These are phyloP conservation scores for Xiphias gladius DNA, from an alignment of 2,113 vertebrate genomes.

Conservation along the genomic window DNA sequence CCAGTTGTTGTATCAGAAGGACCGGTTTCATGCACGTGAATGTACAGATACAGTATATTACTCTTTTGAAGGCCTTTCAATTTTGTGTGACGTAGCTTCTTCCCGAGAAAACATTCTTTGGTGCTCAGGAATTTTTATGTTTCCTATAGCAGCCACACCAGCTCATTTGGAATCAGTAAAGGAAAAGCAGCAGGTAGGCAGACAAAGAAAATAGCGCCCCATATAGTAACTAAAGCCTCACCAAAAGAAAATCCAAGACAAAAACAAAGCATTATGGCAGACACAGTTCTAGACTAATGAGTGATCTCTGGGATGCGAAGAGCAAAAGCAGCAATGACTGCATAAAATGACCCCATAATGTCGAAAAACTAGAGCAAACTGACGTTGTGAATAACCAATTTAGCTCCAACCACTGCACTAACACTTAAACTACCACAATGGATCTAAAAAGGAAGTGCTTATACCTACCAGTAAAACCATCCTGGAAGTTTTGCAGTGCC, in stretches of 20 bases:
- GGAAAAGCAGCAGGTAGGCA: background rate
- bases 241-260: background rate
- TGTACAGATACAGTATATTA: background rate
- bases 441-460: background rate
- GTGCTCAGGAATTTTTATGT: constrained; percentile 22
- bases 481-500: background rate
- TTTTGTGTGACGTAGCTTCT: constrained; percentile 32
- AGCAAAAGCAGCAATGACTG: background rate
- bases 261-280: background rate
- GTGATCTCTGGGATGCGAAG: background rate
- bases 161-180: constrained; percentile 2
- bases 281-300: background rate
- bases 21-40: background rate
- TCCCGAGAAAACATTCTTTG: constrained; percentile 19
- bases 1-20: background rate
- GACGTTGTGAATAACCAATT: background rate
- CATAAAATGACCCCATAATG: background rate
- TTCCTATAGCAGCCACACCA: constrained; percentile 15
- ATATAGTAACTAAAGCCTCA: background rate
- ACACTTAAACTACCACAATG: background rate
- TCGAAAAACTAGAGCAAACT: background rate
- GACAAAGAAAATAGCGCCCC: background rate
- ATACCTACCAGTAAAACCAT: background rate
- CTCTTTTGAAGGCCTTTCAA: background rate
- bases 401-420: background rate